Evolutionary conservation across 2,113 vertebrate species (phyloP).

Genomic region (Tenrec ecaudatus): DNA sequence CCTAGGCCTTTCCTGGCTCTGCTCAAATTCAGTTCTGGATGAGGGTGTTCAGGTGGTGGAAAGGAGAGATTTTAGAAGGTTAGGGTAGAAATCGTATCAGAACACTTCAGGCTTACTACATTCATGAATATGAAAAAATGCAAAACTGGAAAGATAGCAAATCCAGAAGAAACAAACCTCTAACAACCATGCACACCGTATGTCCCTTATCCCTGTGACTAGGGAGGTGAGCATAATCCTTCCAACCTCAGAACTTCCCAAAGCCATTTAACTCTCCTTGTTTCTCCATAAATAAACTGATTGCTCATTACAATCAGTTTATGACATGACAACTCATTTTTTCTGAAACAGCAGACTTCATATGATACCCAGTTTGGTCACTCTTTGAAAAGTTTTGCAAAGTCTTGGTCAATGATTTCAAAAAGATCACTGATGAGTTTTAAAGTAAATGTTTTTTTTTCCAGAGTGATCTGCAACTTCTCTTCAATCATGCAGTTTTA

Average conservation of each 20-base stretch:
- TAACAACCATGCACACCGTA: not conserved
- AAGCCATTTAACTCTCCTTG: not conserved
- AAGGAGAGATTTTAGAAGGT: not conserved
- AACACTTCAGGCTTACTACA: not conserved
- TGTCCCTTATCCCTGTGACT: not conserved
- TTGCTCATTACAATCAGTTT: not conserved
- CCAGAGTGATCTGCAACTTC: not conserved
- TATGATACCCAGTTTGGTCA: not conserved
- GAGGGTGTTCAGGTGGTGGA: not conserved
- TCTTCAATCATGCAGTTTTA: not conserved
- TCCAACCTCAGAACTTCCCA: constrained; percentile 36
- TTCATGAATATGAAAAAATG: constrained; percentile 37
- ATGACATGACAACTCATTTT: not conserved
- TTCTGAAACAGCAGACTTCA: constrained; percentile 44
- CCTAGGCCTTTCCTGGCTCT: not conserved
- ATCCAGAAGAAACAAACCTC: not conserved
- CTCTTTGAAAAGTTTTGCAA: constrained; percentile 1
- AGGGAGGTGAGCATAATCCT: not conserved
- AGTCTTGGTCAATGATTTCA: not conserved
- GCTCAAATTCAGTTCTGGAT: not conserved
- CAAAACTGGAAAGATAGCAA: constrained; percentile 16
- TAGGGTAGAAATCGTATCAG: not conserved
- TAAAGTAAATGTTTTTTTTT: not conserved
- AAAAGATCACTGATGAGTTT: not conserved
- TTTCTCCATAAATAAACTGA: not conserved